phyloP scores from a whole-genome alignment of 2,113 vertebrate species.

The Microtus pennsylvanicus region DNA sequence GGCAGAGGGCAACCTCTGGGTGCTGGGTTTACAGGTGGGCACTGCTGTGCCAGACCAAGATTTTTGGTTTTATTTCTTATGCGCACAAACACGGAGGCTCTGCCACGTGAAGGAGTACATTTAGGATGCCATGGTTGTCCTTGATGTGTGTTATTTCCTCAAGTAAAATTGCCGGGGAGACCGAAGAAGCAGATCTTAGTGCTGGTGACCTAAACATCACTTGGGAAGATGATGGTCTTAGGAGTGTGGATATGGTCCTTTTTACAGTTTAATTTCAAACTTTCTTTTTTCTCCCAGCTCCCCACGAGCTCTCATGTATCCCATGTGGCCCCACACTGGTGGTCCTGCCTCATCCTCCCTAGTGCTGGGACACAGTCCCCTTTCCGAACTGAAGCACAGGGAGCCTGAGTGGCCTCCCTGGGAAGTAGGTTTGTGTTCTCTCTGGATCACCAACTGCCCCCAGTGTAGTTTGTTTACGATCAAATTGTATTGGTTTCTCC shows the following conservation, averaged over 20 bases:
- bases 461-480: background rate
- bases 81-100: background rate
- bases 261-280: slow-evolving; percentile 49
- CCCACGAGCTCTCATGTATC: background rate
- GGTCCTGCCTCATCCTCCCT: background rate
- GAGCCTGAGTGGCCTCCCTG: background rate
- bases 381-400: slow-evolving; percentile 68
- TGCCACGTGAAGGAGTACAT: background rate
- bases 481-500: slow-evolving; percentile 46
- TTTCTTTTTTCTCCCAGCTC: background rate
- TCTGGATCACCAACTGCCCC: slow-evolving; percentile 10
- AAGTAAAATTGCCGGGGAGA: slow-evolving; percentile 9
- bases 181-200: background rate
- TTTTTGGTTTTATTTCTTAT: background rate
- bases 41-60: background rate
- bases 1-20: background rate
- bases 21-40: background rate
- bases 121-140: slow-evolving; percentile 25
- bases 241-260: background rate
- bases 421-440: slow-evolving; percentile 25
- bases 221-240: slow-evolving; percentile 31
- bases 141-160: slow-evolving; percentile 26
- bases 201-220: background rate
- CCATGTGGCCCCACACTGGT: background rate
- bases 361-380: background rate